These are phyloP conservation scores for Ammodytes dubius DNA, from an alignment of 2,113 vertebrate species.

Conservation along the genomic window DNA sequence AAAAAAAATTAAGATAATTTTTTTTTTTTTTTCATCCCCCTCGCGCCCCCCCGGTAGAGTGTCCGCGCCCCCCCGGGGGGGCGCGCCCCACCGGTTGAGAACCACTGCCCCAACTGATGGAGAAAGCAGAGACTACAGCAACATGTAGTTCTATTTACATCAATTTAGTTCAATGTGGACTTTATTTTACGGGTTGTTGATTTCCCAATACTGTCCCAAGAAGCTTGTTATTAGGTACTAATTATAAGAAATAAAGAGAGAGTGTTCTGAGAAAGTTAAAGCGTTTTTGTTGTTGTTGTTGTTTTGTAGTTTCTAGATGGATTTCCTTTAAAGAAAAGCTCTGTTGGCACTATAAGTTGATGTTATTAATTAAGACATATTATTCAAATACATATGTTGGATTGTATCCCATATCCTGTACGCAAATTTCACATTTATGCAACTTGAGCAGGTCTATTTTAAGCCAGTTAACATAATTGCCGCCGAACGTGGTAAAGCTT, in stretches of 20 bases:
- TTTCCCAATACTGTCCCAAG: not conserved
- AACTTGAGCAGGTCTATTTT: not conserved
- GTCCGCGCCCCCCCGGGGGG: no score
- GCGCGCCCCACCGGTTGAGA: no score
- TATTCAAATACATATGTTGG: not conserved
- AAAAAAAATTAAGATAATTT: no score
- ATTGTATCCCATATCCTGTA: not conserved
- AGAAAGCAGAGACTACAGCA: constrained; percentile 6
- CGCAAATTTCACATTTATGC: not conserved
- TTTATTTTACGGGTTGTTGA: not conserved
- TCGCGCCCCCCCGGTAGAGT: no score
- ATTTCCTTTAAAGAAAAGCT: not conserved
- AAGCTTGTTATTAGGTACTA: not conserved
- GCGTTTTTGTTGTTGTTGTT: not conserved
- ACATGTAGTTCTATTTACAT: not conserved
- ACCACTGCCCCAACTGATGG: not conserved
- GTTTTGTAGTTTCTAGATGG: not conserved
- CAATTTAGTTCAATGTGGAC: not conserved
- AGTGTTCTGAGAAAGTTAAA: not conserved
- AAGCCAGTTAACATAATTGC: no score
- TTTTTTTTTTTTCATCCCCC: no score
- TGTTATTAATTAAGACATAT: not conserved
- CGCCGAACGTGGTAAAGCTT: no score
- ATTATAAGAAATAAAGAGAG: not conserved
- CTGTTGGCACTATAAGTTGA: not conserved